phyloP scores from a whole-genome alignment of 2,113 vertebrate genomes.

The Gasterosteus aculeatus region DNA sequence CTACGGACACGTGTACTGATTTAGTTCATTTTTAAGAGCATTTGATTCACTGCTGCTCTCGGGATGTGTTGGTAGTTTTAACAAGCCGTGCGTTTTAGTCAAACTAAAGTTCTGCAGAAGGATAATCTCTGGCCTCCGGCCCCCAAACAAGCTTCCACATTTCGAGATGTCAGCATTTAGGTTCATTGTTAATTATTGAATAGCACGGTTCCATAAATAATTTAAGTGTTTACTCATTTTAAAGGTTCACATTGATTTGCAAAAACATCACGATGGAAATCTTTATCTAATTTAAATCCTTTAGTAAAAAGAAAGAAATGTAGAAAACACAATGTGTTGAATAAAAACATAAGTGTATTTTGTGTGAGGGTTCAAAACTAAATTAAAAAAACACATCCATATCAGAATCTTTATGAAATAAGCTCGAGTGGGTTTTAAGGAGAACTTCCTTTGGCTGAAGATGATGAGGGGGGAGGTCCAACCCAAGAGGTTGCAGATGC shows the following conservation, averaged over 20 bases:
- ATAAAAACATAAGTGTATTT: not conserved
- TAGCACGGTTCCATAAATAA: not conserved
- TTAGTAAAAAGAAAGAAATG: not conserved
- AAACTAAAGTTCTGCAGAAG: too few relatives aligned
- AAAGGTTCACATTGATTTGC: not conserved
- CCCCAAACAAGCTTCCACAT: not conserved
- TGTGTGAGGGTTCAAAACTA: not conserved
- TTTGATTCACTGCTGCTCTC: not conserved
- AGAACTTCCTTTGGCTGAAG: not conserved
- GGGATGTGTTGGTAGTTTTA: not conserved
- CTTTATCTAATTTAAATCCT: not conserved
- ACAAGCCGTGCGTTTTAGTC: not conserved
- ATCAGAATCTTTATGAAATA: not conserved
- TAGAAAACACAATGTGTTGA: not conserved
- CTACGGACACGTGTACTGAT: not conserved
- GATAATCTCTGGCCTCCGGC: too few relatives aligned
- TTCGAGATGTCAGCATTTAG: not conserved
- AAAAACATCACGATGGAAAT: not conserved
- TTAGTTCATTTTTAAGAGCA: not conserved
- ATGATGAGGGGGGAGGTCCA: slow-evolving; percentile 56
- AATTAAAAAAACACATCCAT: not conserved
- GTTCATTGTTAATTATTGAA: not conserved
- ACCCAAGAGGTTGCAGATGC: slow-evolving; percentile 33
- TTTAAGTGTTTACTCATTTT: not conserved
- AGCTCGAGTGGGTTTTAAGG: not conserved